Evolutionary conservation across 2,888 invertebrate species (phyloP), one percentile per base, ranked within the genome.

Genomic region (Ormyrus pomaceus): DNA sequence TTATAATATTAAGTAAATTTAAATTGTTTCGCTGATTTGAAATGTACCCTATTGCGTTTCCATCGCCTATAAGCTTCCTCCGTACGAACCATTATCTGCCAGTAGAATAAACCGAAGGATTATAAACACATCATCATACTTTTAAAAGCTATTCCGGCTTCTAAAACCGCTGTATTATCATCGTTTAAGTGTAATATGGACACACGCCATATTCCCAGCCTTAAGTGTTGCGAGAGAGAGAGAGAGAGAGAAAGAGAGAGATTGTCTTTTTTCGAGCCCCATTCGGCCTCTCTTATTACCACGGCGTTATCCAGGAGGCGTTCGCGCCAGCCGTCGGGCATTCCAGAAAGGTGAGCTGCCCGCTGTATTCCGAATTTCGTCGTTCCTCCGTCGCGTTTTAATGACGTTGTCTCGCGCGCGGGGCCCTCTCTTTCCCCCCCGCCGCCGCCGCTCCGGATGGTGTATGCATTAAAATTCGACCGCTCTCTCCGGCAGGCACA

Each of bases 121-220:
- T 78, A 81, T 78, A 81, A 81, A 81, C 78, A 81, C 78, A 79
- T 72, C 75, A 81, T 79, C 79, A 81, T 69, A 72, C 56, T 79
- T 81, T 78, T 71, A 79, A 79, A 79, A 81, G 51, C 78, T 76
- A 72, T 79, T 72, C 53, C 56, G 34, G 70, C 59, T 64, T 51
- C 72, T 53, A 71, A 34, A 56, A 64, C 45, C 7, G 68, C 72
- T 58, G 76, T 68, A 80, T 80, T 76, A 80, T 80, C 80, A 76
- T 72, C 71, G 71, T 72, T 80, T 72, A 68, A 72, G 56, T 59
- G 76, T 76, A 75, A 80, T 76, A 62, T 64, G 55, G 61, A 62
- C 50, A 74, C 69, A 46, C 78, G 73, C 74, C 56, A 69, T 73
- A 68, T 69, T 62, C 68, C 50, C 48, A 69, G 56, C 50, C 19